Percentiles rank a stretch among this genome's conserved stretches.
phyloP scores from a whole-genome alignment of 1,140 invertebrate species.

The Danaus plexippus region DNA sequence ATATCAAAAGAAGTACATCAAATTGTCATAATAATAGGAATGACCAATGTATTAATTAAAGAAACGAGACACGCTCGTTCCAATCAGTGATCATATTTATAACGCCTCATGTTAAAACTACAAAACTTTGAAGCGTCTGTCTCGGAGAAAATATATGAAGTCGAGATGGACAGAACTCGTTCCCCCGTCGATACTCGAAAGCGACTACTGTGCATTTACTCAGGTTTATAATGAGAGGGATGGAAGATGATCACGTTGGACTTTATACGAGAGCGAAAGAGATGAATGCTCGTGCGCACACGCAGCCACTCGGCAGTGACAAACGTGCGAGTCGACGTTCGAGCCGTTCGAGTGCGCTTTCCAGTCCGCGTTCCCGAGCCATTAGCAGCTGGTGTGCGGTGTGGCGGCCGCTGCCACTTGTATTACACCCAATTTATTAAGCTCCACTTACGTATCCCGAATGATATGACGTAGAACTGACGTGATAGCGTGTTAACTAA shows the following conservation, averaged over 20 bases:
- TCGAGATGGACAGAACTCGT: slow-evolving; percentile 61
- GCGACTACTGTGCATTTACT: slow-evolving; percentile 63
- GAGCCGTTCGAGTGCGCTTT: slow-evolving; percentile 51
- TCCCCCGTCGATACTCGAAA: slow-evolving; percentile 50
- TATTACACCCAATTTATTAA: slow-evolving; percentile 46
- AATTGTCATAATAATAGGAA: slow-evolving; percentile 19
- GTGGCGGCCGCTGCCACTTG: slow-evolving; percentile 44
- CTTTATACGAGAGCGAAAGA: slow-evolving; percentile 23
- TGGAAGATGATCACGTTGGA: slow-evolving; percentile 10
- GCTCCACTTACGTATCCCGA: slow-evolving; percentile 43
- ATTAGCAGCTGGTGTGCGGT: slow-evolving; percentile 53
- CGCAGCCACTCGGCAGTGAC: slow-evolving; percentile 53
- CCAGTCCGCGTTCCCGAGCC: slow-evolving; percentile 59
- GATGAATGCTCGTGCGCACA: slow-evolving; percentile 45
- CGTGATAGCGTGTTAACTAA: slow-evolving; percentile 28
- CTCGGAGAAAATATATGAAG: slow-evolving; percentile 54
- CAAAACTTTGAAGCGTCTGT: slow-evolving; percentile 43
- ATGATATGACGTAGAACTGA: slow-evolving; percentile 57
- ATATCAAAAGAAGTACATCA: slow-evolving; percentile 4
- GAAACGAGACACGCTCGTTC: slow-evolving; percentile 40
- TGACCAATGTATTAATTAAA: slow-evolving; percentile 39
- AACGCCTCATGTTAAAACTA: slow-evolving; percentile 54
- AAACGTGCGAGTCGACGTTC: slow-evolving; percentile 41
- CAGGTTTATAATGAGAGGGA: slow-evolving; percentile 33
- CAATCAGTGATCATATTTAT: slow-evolving; percentile 44